Evolutionary conservation across 2,797 vertebrate genomes (phyloP), one percentile per base, ranked within the genome.

Genomic region (Prionace glauca): DNA sequence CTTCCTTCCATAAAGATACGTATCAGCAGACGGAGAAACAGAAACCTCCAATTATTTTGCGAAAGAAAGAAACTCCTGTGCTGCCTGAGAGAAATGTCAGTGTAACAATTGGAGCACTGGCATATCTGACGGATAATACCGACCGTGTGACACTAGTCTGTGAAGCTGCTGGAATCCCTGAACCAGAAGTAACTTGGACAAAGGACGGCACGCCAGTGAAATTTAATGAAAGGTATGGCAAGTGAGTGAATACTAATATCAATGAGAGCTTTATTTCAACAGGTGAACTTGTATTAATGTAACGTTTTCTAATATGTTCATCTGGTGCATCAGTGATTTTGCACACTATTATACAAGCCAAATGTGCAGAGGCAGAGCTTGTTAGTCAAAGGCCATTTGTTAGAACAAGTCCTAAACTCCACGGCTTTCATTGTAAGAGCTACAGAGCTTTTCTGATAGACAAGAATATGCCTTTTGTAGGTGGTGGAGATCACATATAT

Each of bases 191-290:
- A 8, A 97, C 96, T 29, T 99, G 99, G 99, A 98, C 97, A 96
- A 99, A 98, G 97, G 98, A 99, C 96, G 98, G 98, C 2, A 94
- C 96, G 3, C 96, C 96, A 16, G 96, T 99, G 74, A 98, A 97
- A 84, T 96, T 96, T 26, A 98, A 97, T 36, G 96, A 96, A 29
- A 98, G 98, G 99, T 99, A 97, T 12, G 74, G 26, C 10, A 41
- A 97, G 97, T 97, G 79, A 95, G 96, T 95, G 62, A 12, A 96
- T 60, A 81, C 56, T 36, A 9, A 32, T 79, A n/a, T 65, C 3
- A 41, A 0, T 45, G 29, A 56, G 41, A 81, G 0, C 26, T 71
- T 45, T 93, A 5, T 67, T 67, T 93, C 45, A 90, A 60, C 16
- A 50, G 18, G 26, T 50, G 45, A 69, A 20, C 45, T 29, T 16